Evolutionary conservation across 2,888 invertebrate species (phyloP).

Genomic region (Spicauda simplicius): DNA sequence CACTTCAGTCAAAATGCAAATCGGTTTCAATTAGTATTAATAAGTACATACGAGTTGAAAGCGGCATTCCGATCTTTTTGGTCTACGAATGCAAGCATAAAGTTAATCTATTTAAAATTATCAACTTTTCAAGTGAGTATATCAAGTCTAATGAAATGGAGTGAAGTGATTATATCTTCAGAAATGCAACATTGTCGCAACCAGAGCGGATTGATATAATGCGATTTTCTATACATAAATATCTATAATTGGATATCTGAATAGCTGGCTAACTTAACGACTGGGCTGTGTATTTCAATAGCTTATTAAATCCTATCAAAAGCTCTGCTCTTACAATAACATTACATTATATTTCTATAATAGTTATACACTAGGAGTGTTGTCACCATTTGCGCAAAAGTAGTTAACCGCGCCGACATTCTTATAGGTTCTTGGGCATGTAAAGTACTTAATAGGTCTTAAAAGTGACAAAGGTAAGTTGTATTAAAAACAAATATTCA

Average conservation of each 20-base stretch:
- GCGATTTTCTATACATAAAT: constrained; percentile 32
- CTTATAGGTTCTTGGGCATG: not conserved
- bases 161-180: constrained; percentile 23
- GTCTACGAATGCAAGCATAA: not conserved
- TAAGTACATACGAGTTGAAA: too few species aligned
- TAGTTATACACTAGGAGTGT: constrained; percentile 8
- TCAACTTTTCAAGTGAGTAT: constrained; percentile 2
- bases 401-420: not conserved
- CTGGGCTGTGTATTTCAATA: constrained; percentile 31
- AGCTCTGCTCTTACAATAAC: constrained; percentile 16
- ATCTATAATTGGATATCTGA: constrained; percentile 35
- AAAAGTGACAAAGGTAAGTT: too few species aligned
- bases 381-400: constrained; percentile 4
- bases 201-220: constrained; percentile 24
- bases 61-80: too few species aligned
- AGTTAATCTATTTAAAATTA: not conserved
- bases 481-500: too few species aligned
- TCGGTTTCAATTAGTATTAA: too few species aligned
- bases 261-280: constrained; percentile 29
- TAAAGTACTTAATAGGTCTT: not conserved
- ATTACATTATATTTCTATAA: constrained; percentile 7
- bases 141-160: constrained; percentile 12
- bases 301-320: constrained; percentile 33
- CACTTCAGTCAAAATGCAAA: too few species aligned
- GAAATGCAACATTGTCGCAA: constrained; percentile 18